Conservation (phyloP, 2,888 invertebrate species). For the Lasioglossum villosulum region DNA sequence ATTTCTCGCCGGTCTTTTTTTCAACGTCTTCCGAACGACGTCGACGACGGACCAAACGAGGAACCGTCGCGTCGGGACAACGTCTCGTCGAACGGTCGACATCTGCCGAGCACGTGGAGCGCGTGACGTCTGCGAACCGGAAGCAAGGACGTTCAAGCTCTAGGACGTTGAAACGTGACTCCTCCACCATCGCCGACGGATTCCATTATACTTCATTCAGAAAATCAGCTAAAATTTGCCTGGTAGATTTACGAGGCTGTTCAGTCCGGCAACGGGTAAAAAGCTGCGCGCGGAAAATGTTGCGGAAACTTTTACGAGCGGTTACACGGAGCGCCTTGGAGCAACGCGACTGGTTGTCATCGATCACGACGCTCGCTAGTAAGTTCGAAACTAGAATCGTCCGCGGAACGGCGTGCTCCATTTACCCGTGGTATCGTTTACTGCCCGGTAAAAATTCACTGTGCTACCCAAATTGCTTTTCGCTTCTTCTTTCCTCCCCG, state of each 20-base stretch:
- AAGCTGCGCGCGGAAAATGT: constrained; percentile 45
- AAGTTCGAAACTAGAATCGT: constrained; percentile 7
- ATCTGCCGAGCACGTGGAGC: constrained; percentile 52
- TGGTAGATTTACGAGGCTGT: constrained; percentile 7
- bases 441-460: background rate
- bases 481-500: background rate
- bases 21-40: background rate
- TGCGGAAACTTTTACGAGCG: constrained; percentile 22
- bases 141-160: constrained; percentile 17
- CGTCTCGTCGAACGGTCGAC: constrained; percentile 1
- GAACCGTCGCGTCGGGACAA: background rate
- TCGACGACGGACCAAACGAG: background rate
- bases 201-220: constrained; percentile 18
- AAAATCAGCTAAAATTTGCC: constrained; percentile 30
- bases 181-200: background rate
- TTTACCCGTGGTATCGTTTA: background rate
- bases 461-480: background rate
- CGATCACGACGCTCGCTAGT: background rate
- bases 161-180: background rate
- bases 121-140: constrained; percentile 22
- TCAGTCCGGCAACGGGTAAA: background rate
- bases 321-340: constrained; percentile 5
- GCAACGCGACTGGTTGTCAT: constrained; percentile 5
- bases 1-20: background rate
- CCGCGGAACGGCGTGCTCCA: background rate